Base-by-base conservation (phyloP, 2,797 vertebrate genomes). In the Peromyscus aztecus region DNA sequence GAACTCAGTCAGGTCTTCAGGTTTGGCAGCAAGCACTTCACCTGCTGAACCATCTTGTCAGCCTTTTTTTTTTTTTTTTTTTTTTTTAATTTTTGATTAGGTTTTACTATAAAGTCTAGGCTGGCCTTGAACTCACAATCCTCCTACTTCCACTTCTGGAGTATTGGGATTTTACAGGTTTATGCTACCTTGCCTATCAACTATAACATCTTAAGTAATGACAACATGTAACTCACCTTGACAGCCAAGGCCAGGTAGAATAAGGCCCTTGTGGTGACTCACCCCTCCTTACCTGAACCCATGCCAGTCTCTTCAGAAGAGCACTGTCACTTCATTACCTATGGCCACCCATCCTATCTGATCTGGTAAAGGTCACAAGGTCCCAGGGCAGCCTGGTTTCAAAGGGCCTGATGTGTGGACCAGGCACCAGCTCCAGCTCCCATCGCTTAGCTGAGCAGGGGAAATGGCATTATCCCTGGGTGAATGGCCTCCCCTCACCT, bases 401-500 rank as follows among this genome's bases (percentile, higher is more conserved):
- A 21, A 69, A 52, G 57, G 1, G 37, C 34, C n/a, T n/a, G 61
- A 11, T 2, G 3, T 52, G 29, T 2, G 17, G 0, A n/a, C 21
- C 31, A 31, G 29, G 69, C 6, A 49, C 69, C 57, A 63, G 13
- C 55, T 91, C 67, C 29, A 40, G 21, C 55, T 52, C 46, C 34
- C 0, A 0, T 0, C 0, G 2, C 17, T 13, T 13, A 52, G 76
- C 11, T 14, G 21, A 75, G 49, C 5, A 17, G 24, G 37, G 31
- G 27, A 10, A 61, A n/a, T 1, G 29, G 29, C 91, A 37, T 14
- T 1, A 57, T 34, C 27, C 80, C 78, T 34, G 6, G 40, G 34
- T 73, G 31, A 59, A 81, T 23, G 6, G 17, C 52, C 6, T 2
- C 23, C 43, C 52, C 10, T 71, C 57, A 49, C 40, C 3, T 5